Evolutionary conservation across 2,888 invertebrate species (phyloP), one percentile per base, ranked within the genome.

Genomic region (Lottia gigantea): DNA sequence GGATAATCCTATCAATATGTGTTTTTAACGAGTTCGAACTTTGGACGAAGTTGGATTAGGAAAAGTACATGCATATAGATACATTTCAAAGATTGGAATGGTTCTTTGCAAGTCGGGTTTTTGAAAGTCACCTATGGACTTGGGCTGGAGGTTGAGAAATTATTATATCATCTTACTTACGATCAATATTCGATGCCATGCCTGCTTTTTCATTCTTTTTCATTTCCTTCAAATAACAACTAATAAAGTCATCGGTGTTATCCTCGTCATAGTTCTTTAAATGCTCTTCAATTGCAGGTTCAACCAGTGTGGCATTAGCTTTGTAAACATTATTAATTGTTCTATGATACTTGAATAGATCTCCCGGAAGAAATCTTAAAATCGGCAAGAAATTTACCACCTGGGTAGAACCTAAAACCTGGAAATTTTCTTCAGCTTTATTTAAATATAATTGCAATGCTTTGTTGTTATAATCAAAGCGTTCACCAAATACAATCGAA

Each of bases 281-380:
- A n/a, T 63, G 63, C 19, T 63, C 31, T 26, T 23, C 23, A 23
- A 63, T 63, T 46, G 70, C 46, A n/a, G 71, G 67, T 14, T 71
- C 62, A 8, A 46, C 69, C 26, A 72, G 46, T 31, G 68, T 69
- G 1, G 65, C 61, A 1, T 66, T 61, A 46, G 76, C n/a, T 0
- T 65, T 62, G 8, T 46, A 12, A 1, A 64, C n/a, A 45, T 74
- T 74, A 14, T 71, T 66, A 8, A 66, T n/a, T n/a, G 73, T 49
- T 12, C 63, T 47, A 66, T 78, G 73, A 14, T 75, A 66, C 1
- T 67, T 69, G 62, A 79, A 76, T 23, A 75, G 64, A 64, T 78
- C 79, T 12, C 78, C 78, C 12, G 80, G 80, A 11, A 79, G 16
- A 49, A 73, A 71, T 16, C 74, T 67, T 7, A 81, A 65, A 55